phyloP scores from a whole-genome alignment of 2,113 vertebrate species.

The Marmota flaviventris region DNA sequence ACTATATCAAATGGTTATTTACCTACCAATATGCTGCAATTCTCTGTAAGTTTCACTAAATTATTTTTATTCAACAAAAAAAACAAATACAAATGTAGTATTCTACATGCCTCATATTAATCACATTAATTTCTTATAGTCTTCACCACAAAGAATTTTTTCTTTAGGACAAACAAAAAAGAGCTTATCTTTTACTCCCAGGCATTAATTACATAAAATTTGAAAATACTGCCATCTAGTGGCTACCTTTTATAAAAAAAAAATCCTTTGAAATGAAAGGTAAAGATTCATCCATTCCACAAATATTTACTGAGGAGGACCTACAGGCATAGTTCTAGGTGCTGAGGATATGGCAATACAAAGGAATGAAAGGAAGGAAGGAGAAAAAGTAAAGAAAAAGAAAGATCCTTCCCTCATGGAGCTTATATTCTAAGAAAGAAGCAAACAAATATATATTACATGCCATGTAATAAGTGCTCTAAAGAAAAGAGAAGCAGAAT shows the following conservation, averaged over 20 bases:
- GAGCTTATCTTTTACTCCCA: background rate
- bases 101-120: slow-evolving; percentile 3
- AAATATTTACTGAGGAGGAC: background rate
- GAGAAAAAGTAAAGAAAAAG: background rate
- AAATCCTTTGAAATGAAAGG: background rate
- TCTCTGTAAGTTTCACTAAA: slow-evolving; percentile 31
- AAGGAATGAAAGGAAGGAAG: background rate
- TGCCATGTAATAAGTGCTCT: background rate
- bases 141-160: slow-evolving; percentile 55
- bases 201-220: background rate
- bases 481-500: slow-evolving; percentile 29
- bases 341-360: background rate
- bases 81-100: slow-evolving; percentile 1
- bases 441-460: background rate
- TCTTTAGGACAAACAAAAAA: slow-evolving; percentile 62
- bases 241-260: slow-evolving; percentile 58
- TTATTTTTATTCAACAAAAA: slow-evolving; percentile 64
- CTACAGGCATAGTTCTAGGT: background rate
- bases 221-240: slow-evolving; percentile 84
- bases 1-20: background rate
- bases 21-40: slow-evolving; percentile 30
- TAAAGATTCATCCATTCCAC: slow-evolving; percentile 2
- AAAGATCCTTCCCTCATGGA: background rate
- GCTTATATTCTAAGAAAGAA: background rate
- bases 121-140: background rate